Base-by-base conservation (phyloP, 2,797 vertebrate genomes). In the Fistularia commersonii region DNA sequence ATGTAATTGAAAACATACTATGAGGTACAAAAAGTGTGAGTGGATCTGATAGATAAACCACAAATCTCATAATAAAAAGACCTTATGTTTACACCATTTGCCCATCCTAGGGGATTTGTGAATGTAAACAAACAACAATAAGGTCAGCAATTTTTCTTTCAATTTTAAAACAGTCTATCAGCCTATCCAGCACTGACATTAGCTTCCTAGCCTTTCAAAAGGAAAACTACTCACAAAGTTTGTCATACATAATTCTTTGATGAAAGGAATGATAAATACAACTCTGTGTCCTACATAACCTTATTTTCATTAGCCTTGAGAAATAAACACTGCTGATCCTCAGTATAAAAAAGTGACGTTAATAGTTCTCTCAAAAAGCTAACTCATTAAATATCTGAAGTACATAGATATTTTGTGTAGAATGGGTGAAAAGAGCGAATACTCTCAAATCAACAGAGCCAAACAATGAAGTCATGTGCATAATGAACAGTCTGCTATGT, bases 81-180 rank as follows among this genome's bases (percentile, higher is more conserved):
- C 48, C 83, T 83, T 85, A 82, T 83, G 84, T 64, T 80, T 66
- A 15, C 46, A 37, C 75, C 79, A 78, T 81, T 80, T 86, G 83
- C 51, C 73, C 51, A 66, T 48, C 42, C 33, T 47, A 69, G 80
- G 54, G 43, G 58, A 58, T 76, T 66, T 66, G 35, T 50, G 64
- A 65, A 74, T 33, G 54, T 37, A 48, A 33, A 45, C 14, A 59
- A 10, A 14, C 12, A 11, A 37, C 32, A 62, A 48, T 68, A n/a
- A 47, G 61, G 55, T 56, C 56, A 66, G 35, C 42, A 32, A 23
- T 12, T 8, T 31, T 36, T 45, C 14, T 32, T 13, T 38, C 11
- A 12, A 13, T 8, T 41, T 13, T 1, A 41, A 41, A 41, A n/a
- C 12, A 13, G 8, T 54, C 35, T 6, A 13, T 43, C n/a, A 11